A percentile compares a stretch with the other conserved stretches of the same genome.
Conservation (phyloP, 2,113 vertebrate genomes). For the Rhinogobius similis region DNA sequence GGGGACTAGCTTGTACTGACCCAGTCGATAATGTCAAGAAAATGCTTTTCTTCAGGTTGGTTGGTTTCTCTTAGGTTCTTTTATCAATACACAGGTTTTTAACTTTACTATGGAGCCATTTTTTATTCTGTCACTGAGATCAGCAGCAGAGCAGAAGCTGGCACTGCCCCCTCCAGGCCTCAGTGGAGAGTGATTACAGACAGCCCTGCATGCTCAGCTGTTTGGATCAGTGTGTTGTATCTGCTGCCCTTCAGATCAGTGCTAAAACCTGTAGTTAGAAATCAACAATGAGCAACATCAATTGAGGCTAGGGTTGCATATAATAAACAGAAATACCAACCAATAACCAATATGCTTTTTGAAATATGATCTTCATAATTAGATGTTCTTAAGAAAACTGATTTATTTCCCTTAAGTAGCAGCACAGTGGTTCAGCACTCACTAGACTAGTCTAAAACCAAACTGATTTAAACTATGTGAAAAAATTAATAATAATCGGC, state of each 20-base stretch:
- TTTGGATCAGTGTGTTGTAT: conserved; percentile 21
- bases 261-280: background rate
- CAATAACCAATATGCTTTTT: background rate
- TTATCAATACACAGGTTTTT: background rate
- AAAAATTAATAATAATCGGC: background rate
- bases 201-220: conserved; percentile 38
- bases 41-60: conserved; percentile 11
- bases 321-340: background rate
- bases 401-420: background rate
- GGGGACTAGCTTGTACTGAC: conserved; percentile 38
- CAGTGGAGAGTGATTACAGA: conserved; percentile 35
- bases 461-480: no score
- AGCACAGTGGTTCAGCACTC: no score
- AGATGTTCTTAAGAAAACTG: background rate
- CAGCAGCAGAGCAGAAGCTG: conserved; percentile 2
- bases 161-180: conserved; percentile 42
- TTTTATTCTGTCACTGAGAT: background rate
- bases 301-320: background rate
- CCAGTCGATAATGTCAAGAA: conserved; percentile 28
- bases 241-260: conserved; percentile 32
- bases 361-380: background rate
- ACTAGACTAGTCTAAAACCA: no score
- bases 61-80: background rate
- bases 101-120: background rate
- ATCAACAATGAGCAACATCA: background rate